phyloP scores from a whole-genome alignment of 1,140 invertebrate species.

The Frieseomelitta varia region DNA sequence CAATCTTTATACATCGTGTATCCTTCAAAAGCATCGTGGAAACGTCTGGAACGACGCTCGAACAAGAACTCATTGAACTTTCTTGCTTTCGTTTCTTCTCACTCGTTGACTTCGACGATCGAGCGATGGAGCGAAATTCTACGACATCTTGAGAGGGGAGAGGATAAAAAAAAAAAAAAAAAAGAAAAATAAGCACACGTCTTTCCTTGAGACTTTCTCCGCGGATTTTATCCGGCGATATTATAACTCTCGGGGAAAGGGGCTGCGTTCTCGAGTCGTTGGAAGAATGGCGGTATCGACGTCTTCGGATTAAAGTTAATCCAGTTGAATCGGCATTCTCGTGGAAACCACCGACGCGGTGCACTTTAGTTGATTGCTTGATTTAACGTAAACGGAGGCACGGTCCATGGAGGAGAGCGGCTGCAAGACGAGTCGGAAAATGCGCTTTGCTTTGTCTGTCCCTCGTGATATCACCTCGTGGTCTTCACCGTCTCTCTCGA shows the following conservation, averaged over 20 bases:
- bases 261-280: slow-evolving; percentile 1
- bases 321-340: slow-evolving; percentile 51
- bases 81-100: neutral
- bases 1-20: neutral
- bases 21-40: neutral
- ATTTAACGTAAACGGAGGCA: slow-evolving; percentile 48
- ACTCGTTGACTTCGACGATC: neutral
- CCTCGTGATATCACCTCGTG: neutral
- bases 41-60: neutral
- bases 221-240: slow-evolving; percentile 6
- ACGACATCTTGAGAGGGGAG: neutral
- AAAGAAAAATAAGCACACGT: neutral
- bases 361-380: slow-evolving; percentile 55
- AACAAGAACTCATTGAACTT: neutral
- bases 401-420: neutral
- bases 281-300: slow-evolving; percentile 50
- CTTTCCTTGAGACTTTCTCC: neutral
- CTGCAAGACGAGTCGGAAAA: slow-evolving; percentile 18
- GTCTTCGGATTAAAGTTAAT: slow-evolving; percentile 52
- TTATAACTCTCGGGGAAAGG: slow-evolving; percentile 37
- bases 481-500: neutral
- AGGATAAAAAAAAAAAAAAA: neutral
- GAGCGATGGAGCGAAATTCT: neutral
- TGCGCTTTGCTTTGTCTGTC: neutral
- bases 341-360: slow-evolving; percentile 41